Percentiles rank a stretch among this genome's conserved stretches.
Conservation (phyloP, 1,140 invertebrate genomes). For the Pristionchus pacificus region DNA sequence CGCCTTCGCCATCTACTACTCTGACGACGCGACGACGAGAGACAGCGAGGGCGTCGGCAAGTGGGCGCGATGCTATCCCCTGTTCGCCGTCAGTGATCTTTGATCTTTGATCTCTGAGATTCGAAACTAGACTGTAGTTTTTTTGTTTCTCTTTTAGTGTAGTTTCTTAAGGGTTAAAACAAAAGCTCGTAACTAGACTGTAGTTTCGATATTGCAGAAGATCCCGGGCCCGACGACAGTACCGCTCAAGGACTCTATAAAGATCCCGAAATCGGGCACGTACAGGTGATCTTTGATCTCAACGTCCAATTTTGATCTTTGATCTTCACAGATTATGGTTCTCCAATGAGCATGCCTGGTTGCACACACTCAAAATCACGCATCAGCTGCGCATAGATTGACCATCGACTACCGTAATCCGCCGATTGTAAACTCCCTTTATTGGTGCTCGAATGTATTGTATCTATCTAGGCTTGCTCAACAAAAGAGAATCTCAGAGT, state of each 20-base stretch:
- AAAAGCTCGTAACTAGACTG: no score
- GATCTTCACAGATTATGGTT: slow-evolving; percentile 44
- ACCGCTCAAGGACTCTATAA: slow-evolving; percentile 42
- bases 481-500: no score
- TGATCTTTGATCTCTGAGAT: slow-evolving; percentile 9
- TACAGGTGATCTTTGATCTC: slow-evolving; percentile 27
- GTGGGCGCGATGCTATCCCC: slow-evolving; percentile 44
- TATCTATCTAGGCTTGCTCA: no score
- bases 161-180: no score
- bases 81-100: slow-evolving; percentile 45
- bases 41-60: slow-evolving; percentile 21
- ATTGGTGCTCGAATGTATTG: no score
- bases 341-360: slow-evolving; percentile 56
- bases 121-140: background rate
- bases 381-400: no score
- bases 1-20: slow-evolving; percentile 47
- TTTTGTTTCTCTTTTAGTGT: slow-evolving; percentile 27
- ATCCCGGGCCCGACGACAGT: slow-evolving; percentile 54
- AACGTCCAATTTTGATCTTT: background rate
- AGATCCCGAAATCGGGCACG: slow-evolving; percentile 32
- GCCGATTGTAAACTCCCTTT: no score
- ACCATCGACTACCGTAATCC: no score
- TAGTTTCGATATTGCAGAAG: no score
- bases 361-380: slow-evolving; percentile 50
- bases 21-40: slow-evolving; percentile 18